Base-by-base conservation (phyloP, 37 sponge, comb jelly and placozoan species). In the Corticium candelabrum region DNA sequence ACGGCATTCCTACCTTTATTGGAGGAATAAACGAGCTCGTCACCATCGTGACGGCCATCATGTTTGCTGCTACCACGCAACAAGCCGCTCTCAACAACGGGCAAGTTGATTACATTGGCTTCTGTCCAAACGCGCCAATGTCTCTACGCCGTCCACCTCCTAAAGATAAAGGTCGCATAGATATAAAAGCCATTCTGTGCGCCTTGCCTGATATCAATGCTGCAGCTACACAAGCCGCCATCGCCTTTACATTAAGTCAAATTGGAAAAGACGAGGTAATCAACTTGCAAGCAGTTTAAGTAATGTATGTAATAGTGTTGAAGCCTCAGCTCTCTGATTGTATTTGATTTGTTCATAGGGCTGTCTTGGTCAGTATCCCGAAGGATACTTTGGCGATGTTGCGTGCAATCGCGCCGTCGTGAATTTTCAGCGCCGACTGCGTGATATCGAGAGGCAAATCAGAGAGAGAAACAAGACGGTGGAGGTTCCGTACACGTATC, bases 31-130 rank as follows among this genome's bases (percentile, higher is more conserved):
- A 81, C 0, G 79, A 81, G 62, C 77, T 91, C 67, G 41, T 91
- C 0, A 76, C 81, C 0, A 38, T 57, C 68, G 80, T 81, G 57
- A 91, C 92, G 0, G 39, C 72, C 3, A 82, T 91, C 34, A 88
- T 91, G 29, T 91, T 82, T 74, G 85, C 85, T 35, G 83, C 78
- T 35, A 39, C 84, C 27, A 85, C 76, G 2, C 80, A 77, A 37
- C 92, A 91, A 56, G 37, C 84, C 1, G 86, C 89, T 27, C 76
- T 93, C 70, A 93, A 89, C 77, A 84, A 84, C 37, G 90, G 90
- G 1, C 94, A 93, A 74, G 89, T 82, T 38, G 75, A 84, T 15
- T 69, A 70, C 3, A 79, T 80, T 68, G 84, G 80, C 3, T 93
- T 77, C 35, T 69, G 77, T 0, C 94, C 94, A n/a, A 93, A 93